Evolutionary conservation across 2,113 vertebrate genomes (phyloP).

Genomic region (Ophiodon elongatus): DNA sequence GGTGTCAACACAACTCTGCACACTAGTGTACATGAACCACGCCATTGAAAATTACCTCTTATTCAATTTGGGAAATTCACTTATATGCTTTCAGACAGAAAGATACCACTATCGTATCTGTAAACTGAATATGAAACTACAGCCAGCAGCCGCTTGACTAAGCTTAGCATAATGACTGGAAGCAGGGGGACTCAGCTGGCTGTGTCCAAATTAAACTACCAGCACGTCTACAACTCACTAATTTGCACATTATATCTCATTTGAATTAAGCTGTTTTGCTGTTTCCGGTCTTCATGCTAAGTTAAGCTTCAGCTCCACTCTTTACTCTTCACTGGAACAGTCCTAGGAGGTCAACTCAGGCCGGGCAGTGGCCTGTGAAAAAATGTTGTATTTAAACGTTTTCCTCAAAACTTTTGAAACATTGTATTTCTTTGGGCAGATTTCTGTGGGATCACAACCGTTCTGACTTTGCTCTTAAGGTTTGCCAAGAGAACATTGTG

Average conservation of each 20-base stretch:
- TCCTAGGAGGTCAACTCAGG: not conserved
- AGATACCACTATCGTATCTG: no score
- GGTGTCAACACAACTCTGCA: constrained; percentile 10
- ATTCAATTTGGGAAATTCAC: not conserved
- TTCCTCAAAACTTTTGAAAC: not conserved
- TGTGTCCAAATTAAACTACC: not conserved
- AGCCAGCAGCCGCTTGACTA: not conserved
- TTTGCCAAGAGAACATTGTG: not conserved
- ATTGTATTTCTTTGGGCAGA: not conserved
- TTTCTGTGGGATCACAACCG: not conserved
- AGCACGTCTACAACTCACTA: not conserved
- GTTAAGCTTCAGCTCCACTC: not conserved
- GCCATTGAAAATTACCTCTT: constrained; percentile 9
- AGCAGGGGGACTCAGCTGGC: not conserved
- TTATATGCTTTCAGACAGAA: not conserved
- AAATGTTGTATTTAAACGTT: not conserved
- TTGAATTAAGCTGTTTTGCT: not conserved
- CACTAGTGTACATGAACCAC: not conserved
- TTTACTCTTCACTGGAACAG: not conserved
- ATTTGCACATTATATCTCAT: not conserved
- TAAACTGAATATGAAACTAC: not conserved
- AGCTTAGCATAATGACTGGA: not conserved
- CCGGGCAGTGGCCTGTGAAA: not conserved
- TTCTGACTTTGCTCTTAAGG: not conserved
- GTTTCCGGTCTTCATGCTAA: not conserved